Percentiles rank a stretch among this genome's conserved stretches.
Evolutionary conservation across 2,113 vertebrate species (phyloP).

Genomic region (Philantomba maxwellii): DNA sequence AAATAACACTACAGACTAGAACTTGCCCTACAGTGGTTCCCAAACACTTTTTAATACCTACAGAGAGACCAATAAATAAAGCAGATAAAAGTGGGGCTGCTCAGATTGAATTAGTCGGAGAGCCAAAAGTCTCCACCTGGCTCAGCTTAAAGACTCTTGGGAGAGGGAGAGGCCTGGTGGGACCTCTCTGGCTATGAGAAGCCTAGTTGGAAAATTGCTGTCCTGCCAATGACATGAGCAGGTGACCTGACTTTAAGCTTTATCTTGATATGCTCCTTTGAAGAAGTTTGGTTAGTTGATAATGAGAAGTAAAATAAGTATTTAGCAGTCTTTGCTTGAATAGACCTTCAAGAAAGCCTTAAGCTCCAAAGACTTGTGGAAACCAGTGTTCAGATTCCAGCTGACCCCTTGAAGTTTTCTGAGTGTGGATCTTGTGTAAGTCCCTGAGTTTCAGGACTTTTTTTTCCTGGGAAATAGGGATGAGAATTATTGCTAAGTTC

Average conservation of each 20-base stretch:
- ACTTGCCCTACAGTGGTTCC: not conserved
- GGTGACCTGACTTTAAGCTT: not conserved
- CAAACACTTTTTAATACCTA: conserved; percentile 8
- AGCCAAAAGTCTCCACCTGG: not conserved
- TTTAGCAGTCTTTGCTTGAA: not conserved
- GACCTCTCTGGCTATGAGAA: not conserved
- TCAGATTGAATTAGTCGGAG: not conserved
- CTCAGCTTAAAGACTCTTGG: not conserved
- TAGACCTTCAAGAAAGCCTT: not conserved
- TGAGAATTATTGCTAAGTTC: not conserved
- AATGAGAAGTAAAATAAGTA: not conserved
- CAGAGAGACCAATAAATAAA: not conserved
- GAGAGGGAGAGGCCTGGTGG: not conserved
- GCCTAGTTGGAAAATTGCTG: not conserved
- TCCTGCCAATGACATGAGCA: not conserved
- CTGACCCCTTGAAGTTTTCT: not conserved
- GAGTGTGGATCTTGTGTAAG: not conserved
- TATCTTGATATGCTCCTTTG: not conserved
- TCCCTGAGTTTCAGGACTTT: not conserved
- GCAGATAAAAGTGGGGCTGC: not conserved
- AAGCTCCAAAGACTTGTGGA: not conserved
- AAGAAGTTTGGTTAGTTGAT: not conserved
- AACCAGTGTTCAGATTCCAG: not conserved
- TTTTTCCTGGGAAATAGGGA: not conserved
- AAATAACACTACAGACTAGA: not conserved